Conservation (phyloP, 2,888 invertebrate genomes). For the Drosophila neutralis region DNA sequence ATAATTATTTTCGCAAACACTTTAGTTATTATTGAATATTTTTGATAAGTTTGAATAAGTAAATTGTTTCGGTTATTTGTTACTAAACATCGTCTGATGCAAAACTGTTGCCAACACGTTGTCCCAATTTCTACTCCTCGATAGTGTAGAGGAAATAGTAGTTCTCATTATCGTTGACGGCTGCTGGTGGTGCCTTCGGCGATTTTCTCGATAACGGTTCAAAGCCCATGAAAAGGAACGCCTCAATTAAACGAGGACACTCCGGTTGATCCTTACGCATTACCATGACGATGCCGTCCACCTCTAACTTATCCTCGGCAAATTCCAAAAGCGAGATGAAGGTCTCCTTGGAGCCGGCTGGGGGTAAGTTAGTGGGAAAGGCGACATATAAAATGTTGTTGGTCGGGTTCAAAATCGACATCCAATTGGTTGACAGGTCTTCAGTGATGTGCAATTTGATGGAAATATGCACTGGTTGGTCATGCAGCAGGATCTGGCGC, state of each 20-base stretch:
- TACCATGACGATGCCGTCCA: constrained; percentile 91
- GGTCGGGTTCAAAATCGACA: constrained; percentile 87
- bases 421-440: constrained; percentile 92
- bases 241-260: constrained; percentile 94
- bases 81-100: constrained; percentile 47
- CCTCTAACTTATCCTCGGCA: constrained; percentile 96
- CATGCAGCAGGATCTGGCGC: constrained; percentile 88
- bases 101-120: constrained; percentile 48
- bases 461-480: constrained; percentile 89
- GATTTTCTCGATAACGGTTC: constrained; percentile 93
- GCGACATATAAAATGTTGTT: constrained; percentile 94
- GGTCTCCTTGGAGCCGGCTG: constrained; percentile 97
- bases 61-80: constrained; percentile 17
- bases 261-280: constrained; percentile 93
- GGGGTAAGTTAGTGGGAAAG: constrained; percentile 93
- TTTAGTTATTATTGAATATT: constrained; percentile 24
- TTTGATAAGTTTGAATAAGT: constrained; percentile 24
- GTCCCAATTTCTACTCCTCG: constrained; percentile 82
- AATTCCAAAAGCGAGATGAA: constrained; percentile 97
- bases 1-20: constrained; percentile 28
- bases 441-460: constrained; percentile 92
- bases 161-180: constrained; percentile 87
- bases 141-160: constrained; percentile 86
- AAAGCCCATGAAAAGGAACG: constrained; percentile 99
- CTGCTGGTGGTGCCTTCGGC: constrained; percentile 88